These are phyloP conservation scores for Furnarius figulus DNA, from an alignment of 2,113 vertebrate species.

Conservation along the genomic window DNA sequence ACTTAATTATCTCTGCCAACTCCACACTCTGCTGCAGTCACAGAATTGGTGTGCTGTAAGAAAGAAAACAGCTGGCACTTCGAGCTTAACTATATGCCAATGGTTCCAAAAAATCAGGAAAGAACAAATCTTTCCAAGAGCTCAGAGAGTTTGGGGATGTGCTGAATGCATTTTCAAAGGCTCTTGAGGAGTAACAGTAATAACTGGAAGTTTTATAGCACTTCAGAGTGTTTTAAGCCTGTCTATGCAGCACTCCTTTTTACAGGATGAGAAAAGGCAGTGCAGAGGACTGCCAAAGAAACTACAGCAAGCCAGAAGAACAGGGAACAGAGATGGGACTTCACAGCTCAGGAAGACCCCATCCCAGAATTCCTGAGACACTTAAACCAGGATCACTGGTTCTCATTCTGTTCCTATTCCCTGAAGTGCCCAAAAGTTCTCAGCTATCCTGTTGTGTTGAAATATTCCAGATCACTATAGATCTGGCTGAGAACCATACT, in stretches of 20 bases:
- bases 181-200: background rate
- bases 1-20: conserved; percentile 10
- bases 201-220: background rate
- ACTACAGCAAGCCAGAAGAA: background rate
- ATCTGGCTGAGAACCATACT: background rate
- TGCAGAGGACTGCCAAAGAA: background rate
- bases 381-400: background rate
- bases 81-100: background rate
- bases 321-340: background rate
- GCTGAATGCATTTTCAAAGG: background rate
- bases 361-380: background rate
- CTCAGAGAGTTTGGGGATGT: background rate
- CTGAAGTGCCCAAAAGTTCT: background rate
- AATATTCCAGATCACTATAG: background rate
- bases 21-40: background rate
- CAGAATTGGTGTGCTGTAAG: background rate
- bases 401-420: background rate
- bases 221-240: background rate
- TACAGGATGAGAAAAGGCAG: background rate
- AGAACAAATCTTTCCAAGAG: background rate
- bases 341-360: background rate
- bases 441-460: fast-evolving
- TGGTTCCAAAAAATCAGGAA: background rate
- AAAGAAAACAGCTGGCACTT: conserved; percentile 5
- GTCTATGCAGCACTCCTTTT: background rate